Evolutionary conservation across 2,113 vertebrate genomes (phyloP).

Genomic region (Channa maculata): DNA sequence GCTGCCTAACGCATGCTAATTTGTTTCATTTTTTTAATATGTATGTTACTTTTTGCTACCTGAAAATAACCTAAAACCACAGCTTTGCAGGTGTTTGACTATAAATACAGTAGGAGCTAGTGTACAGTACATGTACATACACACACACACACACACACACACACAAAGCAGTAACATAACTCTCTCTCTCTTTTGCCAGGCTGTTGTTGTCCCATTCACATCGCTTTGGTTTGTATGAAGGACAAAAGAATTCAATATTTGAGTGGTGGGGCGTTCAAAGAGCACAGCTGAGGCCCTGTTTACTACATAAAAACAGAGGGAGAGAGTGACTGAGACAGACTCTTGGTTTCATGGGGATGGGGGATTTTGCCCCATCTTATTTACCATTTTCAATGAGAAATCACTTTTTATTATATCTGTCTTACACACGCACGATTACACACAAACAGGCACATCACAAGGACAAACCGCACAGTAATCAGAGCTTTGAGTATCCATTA

Average conservation of each 20-base stretch:
- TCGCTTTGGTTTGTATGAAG: constrained; percentile 31
- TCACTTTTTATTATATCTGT: not conserved
- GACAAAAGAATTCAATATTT: constrained; percentile 58
- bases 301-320: constrained; percentile 49
- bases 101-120: not conserved
- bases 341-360: constrained; percentile 1
- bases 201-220: constrained; percentile 16
- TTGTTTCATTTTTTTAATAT: not conserved
- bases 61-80: no score
- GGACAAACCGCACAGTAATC: constrained; percentile 71
- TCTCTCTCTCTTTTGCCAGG: not conserved
- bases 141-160: not conserved
- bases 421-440: constrained; percentile 14
- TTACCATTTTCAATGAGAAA: constrained; percentile 45
- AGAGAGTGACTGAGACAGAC: not conserved
- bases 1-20: not conserved
- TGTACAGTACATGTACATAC: no score
- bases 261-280: constrained; percentile 33
- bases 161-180: no score
- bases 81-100: not conserved
- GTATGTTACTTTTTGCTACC: no score
- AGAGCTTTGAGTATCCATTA: constrained; percentile 71
- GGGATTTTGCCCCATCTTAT: constrained; percentile 23
- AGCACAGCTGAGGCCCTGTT: constrained; percentile 57
- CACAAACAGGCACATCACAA: constrained; percentile 53